Evolutionary conservation across 2,113 vertebrate species (phyloP).

Genomic region (Daboia siamensis): DNA sequence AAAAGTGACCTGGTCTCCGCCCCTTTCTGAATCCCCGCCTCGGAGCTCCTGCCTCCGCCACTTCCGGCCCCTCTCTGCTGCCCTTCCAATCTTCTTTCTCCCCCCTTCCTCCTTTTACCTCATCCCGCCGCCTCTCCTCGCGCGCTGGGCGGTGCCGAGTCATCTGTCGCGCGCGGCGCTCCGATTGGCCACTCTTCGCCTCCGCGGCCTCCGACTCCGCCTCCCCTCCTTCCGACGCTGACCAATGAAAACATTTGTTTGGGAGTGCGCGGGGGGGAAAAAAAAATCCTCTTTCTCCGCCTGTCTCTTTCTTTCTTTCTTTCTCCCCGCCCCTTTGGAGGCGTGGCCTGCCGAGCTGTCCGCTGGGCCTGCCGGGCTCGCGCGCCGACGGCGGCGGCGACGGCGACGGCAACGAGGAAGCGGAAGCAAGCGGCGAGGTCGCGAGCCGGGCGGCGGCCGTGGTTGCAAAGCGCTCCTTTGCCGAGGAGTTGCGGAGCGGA

Average conservation of each 20-base stretch:
- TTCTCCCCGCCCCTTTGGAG: not conserved
- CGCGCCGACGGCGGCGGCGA: not conserved
- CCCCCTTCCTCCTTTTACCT: not conserved
- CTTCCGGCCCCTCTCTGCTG: not conserved
- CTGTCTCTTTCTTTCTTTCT: not conserved
- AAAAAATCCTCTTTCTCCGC: not conserved
- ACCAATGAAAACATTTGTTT: constrained; percentile 30
- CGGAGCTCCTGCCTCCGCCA: not conserved
- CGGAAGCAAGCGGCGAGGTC: too few relatives aligned
- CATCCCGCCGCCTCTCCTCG: not conserved
- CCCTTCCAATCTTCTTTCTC: not conserved
- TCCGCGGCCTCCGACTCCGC: not conserved
- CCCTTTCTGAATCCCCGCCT: not conserved
- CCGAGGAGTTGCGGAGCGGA: constrained; percentile 10
- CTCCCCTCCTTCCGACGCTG: not conserved
- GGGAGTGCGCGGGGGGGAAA: not conserved
- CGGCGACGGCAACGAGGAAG: not conserved
- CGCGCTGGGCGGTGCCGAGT: not conserved
- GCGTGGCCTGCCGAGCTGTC: not conserved
- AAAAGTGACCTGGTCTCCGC: fast-evolving
- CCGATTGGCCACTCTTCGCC: not conserved
- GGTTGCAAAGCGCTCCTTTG: not conserved
- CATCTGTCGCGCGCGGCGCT: constrained; percentile 26
- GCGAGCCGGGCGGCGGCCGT: not conserved
- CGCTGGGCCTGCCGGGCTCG: not conserved